These are phyloP conservation scores for Nycticorax nycticorax DNA, from an alignment of 2,113 vertebrate genomes.

Conservation along the genomic window DNA sequence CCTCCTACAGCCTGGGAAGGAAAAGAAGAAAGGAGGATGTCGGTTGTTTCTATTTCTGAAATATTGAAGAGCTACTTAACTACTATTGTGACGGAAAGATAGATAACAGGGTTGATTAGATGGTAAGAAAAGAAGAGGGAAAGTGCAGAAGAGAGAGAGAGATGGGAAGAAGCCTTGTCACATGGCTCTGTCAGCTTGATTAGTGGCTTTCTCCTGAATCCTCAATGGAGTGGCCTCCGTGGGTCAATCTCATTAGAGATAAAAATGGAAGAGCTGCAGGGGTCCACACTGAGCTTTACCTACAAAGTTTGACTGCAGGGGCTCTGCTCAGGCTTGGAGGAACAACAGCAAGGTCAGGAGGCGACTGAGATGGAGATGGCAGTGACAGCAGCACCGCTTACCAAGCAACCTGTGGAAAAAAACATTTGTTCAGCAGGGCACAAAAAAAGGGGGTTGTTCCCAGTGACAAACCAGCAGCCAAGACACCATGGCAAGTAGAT, in stretches of 20 bases:
- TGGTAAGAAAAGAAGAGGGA: not conserved
- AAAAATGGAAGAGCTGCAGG: slow-evolving; percentile 35
- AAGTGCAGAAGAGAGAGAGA: not conserved
- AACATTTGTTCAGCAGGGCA: not conserved
- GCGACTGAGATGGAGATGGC: not conserved
- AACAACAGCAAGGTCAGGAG: not conserved
- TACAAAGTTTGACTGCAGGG: not conserved
- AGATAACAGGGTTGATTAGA: slow-evolving; percentile 14
- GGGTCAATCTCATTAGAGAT: slow-evolving; percentile 57
- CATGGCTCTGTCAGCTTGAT: slow-evolving; percentile 43
- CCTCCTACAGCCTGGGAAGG: not conserved
- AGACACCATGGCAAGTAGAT: not conserved
- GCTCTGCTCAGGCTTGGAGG: not conserved
- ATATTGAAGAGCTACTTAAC: slow-evolving; percentile 7
- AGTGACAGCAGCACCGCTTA: not conserved
- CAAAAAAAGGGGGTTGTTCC: not conserved
- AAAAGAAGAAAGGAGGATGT: not conserved
- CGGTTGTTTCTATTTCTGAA: slow-evolving; percentile 29
- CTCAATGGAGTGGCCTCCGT: not conserved
- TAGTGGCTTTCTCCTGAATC: slow-evolving; percentile 38
- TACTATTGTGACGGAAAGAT: slow-evolving; percentile 7
- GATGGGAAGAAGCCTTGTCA: not conserved
- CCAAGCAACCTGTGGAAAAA: not conserved
- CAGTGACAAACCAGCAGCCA: not conserved
- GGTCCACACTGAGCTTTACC: not conserved